Evolutionary conservation across 2,797 vertebrate genomes (phyloP).

Genomic region (Bovichtus diacanthus): DNA sequence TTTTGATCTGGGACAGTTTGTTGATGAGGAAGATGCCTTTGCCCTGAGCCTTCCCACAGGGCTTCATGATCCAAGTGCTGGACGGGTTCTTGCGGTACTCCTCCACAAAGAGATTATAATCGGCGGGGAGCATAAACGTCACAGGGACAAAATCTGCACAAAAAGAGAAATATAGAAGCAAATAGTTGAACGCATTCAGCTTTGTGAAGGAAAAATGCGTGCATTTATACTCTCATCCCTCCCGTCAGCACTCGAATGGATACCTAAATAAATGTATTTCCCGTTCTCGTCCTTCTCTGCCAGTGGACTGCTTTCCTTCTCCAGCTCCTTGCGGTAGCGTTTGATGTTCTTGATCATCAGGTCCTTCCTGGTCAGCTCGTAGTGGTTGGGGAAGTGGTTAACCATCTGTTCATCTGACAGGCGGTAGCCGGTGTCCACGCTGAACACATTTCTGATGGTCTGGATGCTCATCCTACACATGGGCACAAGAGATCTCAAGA

Average conservation of each 20-base stretch:
- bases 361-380: slow-evolving; percentile 97
- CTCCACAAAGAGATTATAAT: slow-evolving; percentile 98
- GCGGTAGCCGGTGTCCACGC: slow-evolving; percentile 95
- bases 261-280: slow-evolving; percentile 96
- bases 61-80: slow-evolving; percentile 99
- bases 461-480: slow-evolving; percentile 96
- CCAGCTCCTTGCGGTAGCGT: slow-evolving; percentile 95
- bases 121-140: slow-evolving; percentile 98
- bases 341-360: slow-evolving; percentile 99
- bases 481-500: neutral
- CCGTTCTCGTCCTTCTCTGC: slow-evolving; percentile 98
- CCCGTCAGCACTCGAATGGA: no score
- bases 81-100: slow-evolving; percentile 97
- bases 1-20: slow-evolving; percentile 98
- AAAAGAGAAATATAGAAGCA: neutral
- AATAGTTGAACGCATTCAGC: neutral
- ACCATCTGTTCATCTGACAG: slow-evolving; percentile 98
- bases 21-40: slow-evolving; percentile 99
- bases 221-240: neutral
- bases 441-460: slow-evolving; percentile 96
- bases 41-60: slow-evolving; percentile 98
- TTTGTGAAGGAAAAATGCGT: neutral
- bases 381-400: slow-evolving; percentile 99
- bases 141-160: slow-evolving; percentile 96
- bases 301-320: slow-evolving; percentile 94